These are phyloP conservation scores for Calliphora vicina DNA, from an alignment of 1,140 invertebrate genomes.

Conservation along the genomic window DNA sequence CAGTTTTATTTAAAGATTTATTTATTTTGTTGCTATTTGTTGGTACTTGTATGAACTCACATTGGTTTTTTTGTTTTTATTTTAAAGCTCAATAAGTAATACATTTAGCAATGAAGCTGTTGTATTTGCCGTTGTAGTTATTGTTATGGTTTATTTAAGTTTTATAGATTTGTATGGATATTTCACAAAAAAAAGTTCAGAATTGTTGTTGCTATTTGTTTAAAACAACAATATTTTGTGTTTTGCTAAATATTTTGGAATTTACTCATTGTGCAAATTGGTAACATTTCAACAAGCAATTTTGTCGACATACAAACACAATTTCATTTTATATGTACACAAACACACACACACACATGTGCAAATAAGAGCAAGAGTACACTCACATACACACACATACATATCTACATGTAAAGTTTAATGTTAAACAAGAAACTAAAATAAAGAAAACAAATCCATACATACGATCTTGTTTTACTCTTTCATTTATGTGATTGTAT, in stretches of 20 bases:
- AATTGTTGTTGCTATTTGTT: not conserved
- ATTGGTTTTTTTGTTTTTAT: too few species aligned
- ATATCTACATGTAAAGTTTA: not conserved
- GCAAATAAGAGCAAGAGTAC: too few species aligned
- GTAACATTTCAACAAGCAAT: not conserved
- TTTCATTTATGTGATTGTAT: not conserved
- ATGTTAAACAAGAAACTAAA: not conserved
- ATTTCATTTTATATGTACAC: too few species aligned
- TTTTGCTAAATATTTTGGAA: not conserved
- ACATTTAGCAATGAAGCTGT: too few species aligned
- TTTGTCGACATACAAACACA: not conserved
- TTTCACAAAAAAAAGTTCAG: not conserved
- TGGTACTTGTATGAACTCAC: too few species aligned
- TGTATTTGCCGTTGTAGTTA: too few species aligned
- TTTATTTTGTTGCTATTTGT: too few species aligned
- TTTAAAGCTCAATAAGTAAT: too few species aligned
- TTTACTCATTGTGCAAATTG: not conserved
- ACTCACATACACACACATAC: too few species aligned
- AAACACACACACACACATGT: not conserved
- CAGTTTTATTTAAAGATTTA: not conserved
- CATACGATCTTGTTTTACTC: not conserved
- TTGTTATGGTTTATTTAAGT: too few species aligned
- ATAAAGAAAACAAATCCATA: not conserved
- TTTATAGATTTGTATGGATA: too few species aligned
- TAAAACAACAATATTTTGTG: not conserved